Evolutionary conservation across 2,113 vertebrate genomes (phyloP), one percentile per base, ranked within the genome.

Genomic region (Ptyas mucosa): DNA sequence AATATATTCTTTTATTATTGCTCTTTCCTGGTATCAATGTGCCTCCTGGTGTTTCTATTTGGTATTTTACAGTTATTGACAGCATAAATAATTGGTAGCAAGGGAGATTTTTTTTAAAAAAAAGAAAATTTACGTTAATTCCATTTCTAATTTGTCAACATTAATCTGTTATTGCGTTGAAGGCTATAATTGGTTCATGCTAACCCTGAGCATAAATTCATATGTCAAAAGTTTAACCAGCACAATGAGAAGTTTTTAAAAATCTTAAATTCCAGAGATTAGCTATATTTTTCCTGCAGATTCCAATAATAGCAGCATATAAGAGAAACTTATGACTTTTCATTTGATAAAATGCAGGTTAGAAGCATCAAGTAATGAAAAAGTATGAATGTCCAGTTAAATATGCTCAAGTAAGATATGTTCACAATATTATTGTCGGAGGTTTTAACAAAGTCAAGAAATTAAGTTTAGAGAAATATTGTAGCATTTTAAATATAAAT

Each of bases 41-140:
- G 57, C 21, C 11, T 61, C 89, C 87, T 88, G 58, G 18, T 46
- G 14, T 46, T 3, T 91, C 64, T 51, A 1, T 57, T 18, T 75
- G 58, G 51, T 90, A 87, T 91, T 92, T 93, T 91, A 86, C 3
- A 53, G 26, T 8, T 51, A 2, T 12, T 92, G 34, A 86, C 6
- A 89, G 51, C 61, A 90, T 91, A 8, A 94, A 92, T 8, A 93
- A 91, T 91, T 26, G 39, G 61, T 88, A 88, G 7, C 85, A 54
- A 8, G 51, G 93, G 46, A 91, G 49, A 57, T 87, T 51, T 26
- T 2, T 46, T 18, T 85, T 5, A 21, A 85, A 54, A 52, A 94
- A 51, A 52, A 94, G 24, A 94, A 93, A 85, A 15, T 1, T 93
- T 95, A 58, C n/a, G 1, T 94, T 94, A 87, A 49, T 87, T 93